Percentiles rank a stretch among this genome's conserved stretches.
Conservation (phyloP, 2,797 vertebrate genomes). For the Eospalax fontanierii region DNA sequence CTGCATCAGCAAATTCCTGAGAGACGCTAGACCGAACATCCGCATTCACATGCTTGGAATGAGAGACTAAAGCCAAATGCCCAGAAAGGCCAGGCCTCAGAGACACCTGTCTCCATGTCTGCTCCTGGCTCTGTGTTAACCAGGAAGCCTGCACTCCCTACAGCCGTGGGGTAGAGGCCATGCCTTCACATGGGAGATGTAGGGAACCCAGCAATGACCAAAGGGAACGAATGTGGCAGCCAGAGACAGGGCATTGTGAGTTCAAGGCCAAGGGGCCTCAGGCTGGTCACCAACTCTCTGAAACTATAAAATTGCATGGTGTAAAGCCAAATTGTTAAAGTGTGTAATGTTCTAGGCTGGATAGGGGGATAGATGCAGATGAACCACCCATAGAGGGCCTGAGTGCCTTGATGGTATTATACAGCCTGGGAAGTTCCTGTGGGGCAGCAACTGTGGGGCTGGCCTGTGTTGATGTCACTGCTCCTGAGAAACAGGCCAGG, state of each 20-base stretch:
- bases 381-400: neutral
- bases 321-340: neutral
- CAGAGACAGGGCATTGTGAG: neutral
- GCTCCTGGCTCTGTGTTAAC: neutral
- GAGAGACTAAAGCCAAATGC: neutral
- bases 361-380: accelerated
- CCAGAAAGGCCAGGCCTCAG: neutral
- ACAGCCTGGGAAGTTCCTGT: neutral
- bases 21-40: accelerated
- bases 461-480: neutral
- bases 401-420: neutral
- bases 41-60: neutral
- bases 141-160: neutral
- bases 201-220: neutral
- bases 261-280: neutral
- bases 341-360: accelerated
- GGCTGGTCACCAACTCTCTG: neutral
- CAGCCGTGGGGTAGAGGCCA: neutral
- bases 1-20: neutral
- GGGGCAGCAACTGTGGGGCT: no score
- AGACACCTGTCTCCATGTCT: neutral
- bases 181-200: neutral
- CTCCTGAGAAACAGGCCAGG: neutral
- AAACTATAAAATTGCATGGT: neutral
- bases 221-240: neutral